phyloP scores from a whole-genome alignment of 1,140 invertebrate species.

The Lucilia sericata region DNA sequence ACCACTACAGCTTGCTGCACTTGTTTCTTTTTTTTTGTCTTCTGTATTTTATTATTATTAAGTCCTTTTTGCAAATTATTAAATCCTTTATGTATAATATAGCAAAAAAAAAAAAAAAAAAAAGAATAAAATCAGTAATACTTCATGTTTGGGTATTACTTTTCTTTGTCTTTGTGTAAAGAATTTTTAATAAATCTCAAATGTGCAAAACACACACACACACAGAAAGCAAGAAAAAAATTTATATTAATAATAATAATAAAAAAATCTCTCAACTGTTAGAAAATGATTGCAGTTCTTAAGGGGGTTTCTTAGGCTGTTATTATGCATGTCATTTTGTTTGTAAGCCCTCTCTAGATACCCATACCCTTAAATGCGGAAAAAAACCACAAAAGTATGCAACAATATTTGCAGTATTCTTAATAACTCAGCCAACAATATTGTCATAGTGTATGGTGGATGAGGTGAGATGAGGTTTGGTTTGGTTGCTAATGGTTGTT shows the following conservation, averaged over 20 bases:
- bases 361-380: not conserved
- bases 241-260: constrained; percentile 30
- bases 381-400: constrained; percentile 41
- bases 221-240: not conserved
- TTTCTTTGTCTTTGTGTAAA: constrained; percentile 55
- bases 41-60: not conserved
- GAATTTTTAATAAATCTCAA: constrained; percentile 68
- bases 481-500: too few species aligned
- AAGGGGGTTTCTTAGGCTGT: constrained; percentile 38
- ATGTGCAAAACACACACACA: constrained; percentile 53
- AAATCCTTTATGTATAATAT: constrained; percentile 40
- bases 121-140: not conserved
- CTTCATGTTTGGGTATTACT: constrained; percentile 45
- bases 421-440: constrained; percentile 25
- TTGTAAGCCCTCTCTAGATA: not conserved
- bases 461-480: too few species aligned
- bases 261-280: constrained; percentile 18
- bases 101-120: not conserved
- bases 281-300: constrained; percentile 42
- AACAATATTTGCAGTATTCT: constrained; percentile 44
- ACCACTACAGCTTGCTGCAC: not conserved
- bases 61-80: constrained; percentile 41
- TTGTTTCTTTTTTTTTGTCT: constrained; percentile 25
- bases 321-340: constrained; percentile 24
- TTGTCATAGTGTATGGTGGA: not conserved